Evolutionary conservation across 2,797 vertebrate genomes (phyloP), one percentile per base, ranked within the genome.

Genomic region (Xenentodon cancila): DNA sequence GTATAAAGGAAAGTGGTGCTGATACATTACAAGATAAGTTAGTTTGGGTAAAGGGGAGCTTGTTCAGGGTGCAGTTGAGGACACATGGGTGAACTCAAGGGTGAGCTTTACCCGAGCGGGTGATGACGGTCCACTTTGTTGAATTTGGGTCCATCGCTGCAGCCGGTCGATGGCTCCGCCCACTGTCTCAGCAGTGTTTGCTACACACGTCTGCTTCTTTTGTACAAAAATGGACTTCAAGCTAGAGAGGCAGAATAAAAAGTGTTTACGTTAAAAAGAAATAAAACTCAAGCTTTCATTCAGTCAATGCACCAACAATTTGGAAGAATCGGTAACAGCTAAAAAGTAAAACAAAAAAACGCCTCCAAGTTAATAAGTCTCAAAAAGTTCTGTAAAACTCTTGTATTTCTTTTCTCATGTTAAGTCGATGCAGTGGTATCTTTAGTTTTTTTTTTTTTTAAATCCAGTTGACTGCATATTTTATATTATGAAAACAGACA

Each of bases 41-140:
- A n/a, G n/a, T n/a, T n/a, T n/a, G n/a, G n/a, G n/a, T n/a, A n/a
- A n/a, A n/a, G n/a, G n/a, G n/a, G n/a, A n/a, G n/a, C n/a, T n/a
- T n/a, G n/a, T n/a, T n/a, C n/a, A n/a, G 27, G 3, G 27, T 30
- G 27, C 7, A 7, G 30, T 15, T 4, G 1, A 5, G 5, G 32
- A 9, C 7, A 18, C n/a, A 54, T 20, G 25, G 46, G 7, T 57
- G 21, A 37, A 11, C 34, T 11, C 34, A 19, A 11, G n/a, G 19
- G 17, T 51, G 48, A 27, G 34, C 27, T 21, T 67, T 75, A 89
- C 88, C 85, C 82, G 81, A 46, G 45, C 67, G 47, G 53, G 30
- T 1, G 54, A 48, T 25, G 64, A 22, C 2, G 59, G 32, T n/a
- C 71, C 67, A 57, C 51, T 44, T 34, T 53, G 71, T 17, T 1